phyloP scores from a whole-genome alignment of 2,797 vertebrate genomes.

The Gymnopithys bicolor region DNA sequence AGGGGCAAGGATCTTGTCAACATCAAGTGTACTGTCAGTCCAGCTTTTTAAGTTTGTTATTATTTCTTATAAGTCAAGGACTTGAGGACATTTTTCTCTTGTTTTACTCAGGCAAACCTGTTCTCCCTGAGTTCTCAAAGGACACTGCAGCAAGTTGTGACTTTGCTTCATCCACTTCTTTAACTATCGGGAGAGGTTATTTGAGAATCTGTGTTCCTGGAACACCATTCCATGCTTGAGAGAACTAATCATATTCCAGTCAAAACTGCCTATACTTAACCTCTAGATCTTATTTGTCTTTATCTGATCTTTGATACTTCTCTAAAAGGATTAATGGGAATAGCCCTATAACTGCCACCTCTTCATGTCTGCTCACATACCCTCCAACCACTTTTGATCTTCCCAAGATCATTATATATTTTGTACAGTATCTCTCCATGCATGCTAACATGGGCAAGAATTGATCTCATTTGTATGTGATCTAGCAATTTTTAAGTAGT shows the following conservation, averaged over 20 bases:
- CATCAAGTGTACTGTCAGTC: neutral
- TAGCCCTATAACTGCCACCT: neutral
- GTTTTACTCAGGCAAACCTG: neutral
- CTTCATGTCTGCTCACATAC: neutral
- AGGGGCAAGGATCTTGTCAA: constrained; percentile 25
- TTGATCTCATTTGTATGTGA: neutral
- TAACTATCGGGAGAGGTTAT: neutral
- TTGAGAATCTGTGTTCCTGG: neutral
- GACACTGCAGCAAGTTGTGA: neutral
- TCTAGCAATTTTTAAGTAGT: neutral
- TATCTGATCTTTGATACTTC: neutral
- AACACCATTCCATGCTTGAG: neutral
- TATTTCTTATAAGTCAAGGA: neutral
- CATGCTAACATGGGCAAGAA: neutral
- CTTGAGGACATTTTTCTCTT: neutral
- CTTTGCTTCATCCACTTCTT: neutral
- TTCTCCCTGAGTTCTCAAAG: neutral
- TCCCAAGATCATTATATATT: neutral
- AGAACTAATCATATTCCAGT: neutral
- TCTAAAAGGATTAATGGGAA: neutral
- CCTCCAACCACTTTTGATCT: neutral
- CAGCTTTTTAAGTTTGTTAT: neutral
- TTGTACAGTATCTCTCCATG: neutral
- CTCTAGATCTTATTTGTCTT: neutral
- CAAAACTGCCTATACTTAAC: neutral